Conservation (phyloP, 2,888 invertebrate genomes). For the Anagyrus pseudococci region DNA sequence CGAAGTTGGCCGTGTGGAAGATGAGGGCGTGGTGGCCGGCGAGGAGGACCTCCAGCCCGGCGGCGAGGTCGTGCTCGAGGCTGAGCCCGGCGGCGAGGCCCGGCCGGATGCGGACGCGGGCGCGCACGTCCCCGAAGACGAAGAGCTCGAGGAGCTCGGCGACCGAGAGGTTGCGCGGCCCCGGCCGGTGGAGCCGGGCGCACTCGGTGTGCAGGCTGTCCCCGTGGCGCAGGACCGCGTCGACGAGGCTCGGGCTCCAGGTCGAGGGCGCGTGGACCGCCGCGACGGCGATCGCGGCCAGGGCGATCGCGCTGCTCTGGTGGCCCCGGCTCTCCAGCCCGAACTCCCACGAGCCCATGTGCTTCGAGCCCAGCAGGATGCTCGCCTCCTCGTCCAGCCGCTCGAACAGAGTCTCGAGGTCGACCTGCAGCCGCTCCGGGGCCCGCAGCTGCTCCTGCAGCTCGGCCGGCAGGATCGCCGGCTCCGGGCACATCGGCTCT, state of each 20-base stretch:
- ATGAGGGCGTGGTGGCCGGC: constrained; percentile 67
- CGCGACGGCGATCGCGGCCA: constrained; percentile 68
- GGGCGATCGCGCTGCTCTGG: constrained; percentile 67
- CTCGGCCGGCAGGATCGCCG: constrained; percentile 3
- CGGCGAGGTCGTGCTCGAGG: constrained; percentile 46
- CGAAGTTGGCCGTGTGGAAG: constrained; percentile 64
- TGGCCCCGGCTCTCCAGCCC: constrained; percentile 40
- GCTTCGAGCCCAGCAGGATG: constrained; percentile 46
- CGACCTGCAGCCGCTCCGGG: constrained; percentile 40
- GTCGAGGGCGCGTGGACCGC: constrained; percentile 66
- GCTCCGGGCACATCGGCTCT: constrained; percentile 5
- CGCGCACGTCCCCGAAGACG: constrained; percentile 53
- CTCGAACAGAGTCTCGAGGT: constrained; percentile 46
- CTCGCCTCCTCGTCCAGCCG: constrained; percentile 47
- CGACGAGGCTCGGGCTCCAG: constrained; percentile 67
- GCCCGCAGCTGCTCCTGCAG: background rate
- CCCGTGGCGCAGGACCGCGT: constrained; percentile 70
- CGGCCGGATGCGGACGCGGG: constrained; percentile 45
- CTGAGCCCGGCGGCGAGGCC: constrained; percentile 51
- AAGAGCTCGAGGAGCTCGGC: constrained; percentile 51
- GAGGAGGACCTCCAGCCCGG: constrained; percentile 67
- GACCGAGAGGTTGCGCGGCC: constrained; percentile 49
- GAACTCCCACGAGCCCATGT: constrained; percentile 42
- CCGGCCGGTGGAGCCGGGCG: constrained; percentile 42
- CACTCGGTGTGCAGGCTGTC: constrained; percentile 67